These are phyloP conservation scores for Erebia aethiops DNA, from an alignment of 2,888 invertebrate genomes.

Conservation along the genomic window DNA sequence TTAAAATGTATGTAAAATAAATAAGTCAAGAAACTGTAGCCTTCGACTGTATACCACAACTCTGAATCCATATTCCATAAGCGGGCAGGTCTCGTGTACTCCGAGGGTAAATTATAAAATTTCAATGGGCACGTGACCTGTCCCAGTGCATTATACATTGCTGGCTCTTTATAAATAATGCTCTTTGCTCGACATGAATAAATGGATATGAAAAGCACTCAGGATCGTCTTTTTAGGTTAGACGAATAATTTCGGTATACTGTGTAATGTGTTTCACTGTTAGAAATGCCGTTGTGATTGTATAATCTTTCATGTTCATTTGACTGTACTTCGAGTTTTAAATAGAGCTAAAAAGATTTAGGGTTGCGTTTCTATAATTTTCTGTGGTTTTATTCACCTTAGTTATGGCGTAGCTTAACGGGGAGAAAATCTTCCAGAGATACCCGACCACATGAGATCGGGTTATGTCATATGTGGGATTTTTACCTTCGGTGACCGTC, in stretches of 20 bases:
- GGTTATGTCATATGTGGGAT: too few species aligned
- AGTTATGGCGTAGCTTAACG: too few species aligned
- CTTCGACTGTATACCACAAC: slow-evolving; percentile 43
- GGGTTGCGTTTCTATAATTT: too few species aligned
- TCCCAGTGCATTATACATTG: slow-evolving; percentile 28
- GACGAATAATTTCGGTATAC: slow-evolving; percentile 12
- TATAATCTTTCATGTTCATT: background rate
- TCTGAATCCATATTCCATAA: slow-evolving; percentile 44
- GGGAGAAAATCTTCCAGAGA: too few species aligned
- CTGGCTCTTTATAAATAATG: slow-evolving; percentile 20
- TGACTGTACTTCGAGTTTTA: background rate
- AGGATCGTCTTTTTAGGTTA: slow-evolving; percentile 9
- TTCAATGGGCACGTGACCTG: slow-evolving; percentile 47
- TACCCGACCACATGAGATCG: too few species aligned
- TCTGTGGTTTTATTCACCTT: too few species aligned
- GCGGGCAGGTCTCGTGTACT: slow-evolving; percentile 54
- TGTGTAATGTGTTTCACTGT: background rate
- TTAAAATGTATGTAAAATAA: too few species aligned
- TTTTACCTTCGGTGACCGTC: too few species aligned
- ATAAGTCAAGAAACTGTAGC: slow-evolving; percentile 26
- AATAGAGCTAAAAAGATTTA: too few species aligned
- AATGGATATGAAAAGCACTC: slow-evolving; percentile 3
- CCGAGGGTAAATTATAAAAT: slow-evolving; percentile 50
- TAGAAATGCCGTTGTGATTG: slow-evolving; percentile 9
- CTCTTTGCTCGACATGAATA: slow-evolving; percentile 15